Conservation (phyloP, 2,113 vertebrate genomes). For the Notothenia coriiceps region DNA sequence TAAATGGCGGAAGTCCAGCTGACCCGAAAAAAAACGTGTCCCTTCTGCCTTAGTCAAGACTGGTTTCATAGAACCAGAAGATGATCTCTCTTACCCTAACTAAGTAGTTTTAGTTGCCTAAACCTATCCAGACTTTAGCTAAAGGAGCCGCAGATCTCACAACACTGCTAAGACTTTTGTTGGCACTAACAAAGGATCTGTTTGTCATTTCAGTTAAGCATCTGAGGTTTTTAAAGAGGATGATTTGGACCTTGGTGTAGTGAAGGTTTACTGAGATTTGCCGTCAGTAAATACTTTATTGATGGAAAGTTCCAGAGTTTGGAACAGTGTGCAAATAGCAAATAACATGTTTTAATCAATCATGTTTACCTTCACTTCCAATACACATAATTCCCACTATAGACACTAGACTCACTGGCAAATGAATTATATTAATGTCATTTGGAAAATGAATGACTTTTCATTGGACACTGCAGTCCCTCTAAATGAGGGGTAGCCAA, state of each 20-base stretch:
- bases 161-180: neutral
- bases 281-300: neutral
- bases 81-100: neutral
- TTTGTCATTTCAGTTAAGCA: neutral
- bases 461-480: neutral
- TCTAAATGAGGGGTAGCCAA: no score
- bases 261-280: neutral
- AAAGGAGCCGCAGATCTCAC: neutral
- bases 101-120: neutral
- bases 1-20: neutral
- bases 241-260: neutral
- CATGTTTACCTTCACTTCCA: neutral
- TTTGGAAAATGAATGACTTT: neutral
- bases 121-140: neutral
- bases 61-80: neutral
- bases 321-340: neutral
- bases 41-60: neutral
- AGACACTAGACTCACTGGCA: neutral
- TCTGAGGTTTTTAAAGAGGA: neutral
- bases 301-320: no score
- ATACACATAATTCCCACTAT: neutral
- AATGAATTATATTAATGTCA: no score
- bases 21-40: neutral
- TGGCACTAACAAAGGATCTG: neutral
- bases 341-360: no score